Evolutionary conservation across 2,797 vertebrate species (phyloP), one percentile per base, ranked within the genome.

Genomic region (Syngnathus acus): DNA sequence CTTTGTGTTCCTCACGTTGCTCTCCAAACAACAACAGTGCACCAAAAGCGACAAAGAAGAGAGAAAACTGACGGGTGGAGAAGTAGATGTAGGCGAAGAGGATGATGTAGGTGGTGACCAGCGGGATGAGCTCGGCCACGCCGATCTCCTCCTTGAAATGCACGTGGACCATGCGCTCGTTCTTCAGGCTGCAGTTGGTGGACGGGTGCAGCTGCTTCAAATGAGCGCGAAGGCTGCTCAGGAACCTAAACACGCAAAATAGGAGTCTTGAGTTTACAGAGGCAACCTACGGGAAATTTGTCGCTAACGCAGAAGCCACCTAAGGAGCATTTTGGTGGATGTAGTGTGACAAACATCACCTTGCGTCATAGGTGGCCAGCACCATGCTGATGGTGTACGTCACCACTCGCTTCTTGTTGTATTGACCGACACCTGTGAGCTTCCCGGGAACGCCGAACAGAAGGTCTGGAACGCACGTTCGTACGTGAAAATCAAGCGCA

Each of bases 81-180:
- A 99, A 99, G 90, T 98, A 99, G 91, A 98, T 99, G 89, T 99
- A 99, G 69, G 96, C 97, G 0, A 99, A 99, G 9, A 98, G 92
- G 78, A 99, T 98, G 86, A 98, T 94, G 89, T 99, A 99, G 48
- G 97, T 99, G 87, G 97, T 98, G 88, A 98, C 95, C 0, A 98
- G 91, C 6, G 96, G 97, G 73, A 98, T 94, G 65, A 98, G 94
- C 79, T 99, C 97, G 0, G 97, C 94, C 0, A 98, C 82, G 76
- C 96, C 96, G 0, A 98, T 98, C 91, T 99, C 96, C 71, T 98
- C 97, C 79, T 98, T 98, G 89, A 99, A 99, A 90, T 98, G 96
- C 64, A 98, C 93, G 0, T 99, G 96, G 0, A 96, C 86, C 80
- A 99, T 93, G 82, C 87, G 94, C 73, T 97, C 94, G 5, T 95